Evolutionary conservation across 2,888 invertebrate species (phyloP).

Genomic region (Zelleria hepariella): DNA sequence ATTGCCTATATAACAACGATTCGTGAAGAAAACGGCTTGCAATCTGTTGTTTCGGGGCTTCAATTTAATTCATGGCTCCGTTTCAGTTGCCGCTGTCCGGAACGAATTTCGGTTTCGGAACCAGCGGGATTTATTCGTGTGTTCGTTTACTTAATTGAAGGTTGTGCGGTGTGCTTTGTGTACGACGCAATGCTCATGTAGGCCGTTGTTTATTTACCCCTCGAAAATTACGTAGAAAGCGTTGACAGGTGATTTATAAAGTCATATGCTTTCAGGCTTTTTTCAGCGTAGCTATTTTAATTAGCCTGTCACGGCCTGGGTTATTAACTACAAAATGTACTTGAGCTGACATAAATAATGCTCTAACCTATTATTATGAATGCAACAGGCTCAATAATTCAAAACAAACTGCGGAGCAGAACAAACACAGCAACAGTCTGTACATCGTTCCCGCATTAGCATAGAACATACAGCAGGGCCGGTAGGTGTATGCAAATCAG

Average conservation of each 20-base stretch:
- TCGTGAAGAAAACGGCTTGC: not conserved
- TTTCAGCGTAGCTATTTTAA: not conserved
- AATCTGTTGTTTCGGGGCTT: conserved; percentile 1
- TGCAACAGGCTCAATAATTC: not conserved
- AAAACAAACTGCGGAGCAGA: not conserved
- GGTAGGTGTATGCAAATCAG: not conserved
- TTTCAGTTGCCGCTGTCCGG: conserved; percentile 1
- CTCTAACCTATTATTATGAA: not conserved
- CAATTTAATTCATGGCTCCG: conserved; percentile 3
- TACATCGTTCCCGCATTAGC: not conserved
- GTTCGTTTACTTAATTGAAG: conserved; percentile 3
- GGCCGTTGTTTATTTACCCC: not conserved
- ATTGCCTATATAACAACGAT: conserved; percentile 50
- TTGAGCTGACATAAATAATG: not conserved
- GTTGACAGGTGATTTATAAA: not conserved
- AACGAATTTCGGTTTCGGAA: not conserved
- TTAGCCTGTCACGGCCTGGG: not conserved
- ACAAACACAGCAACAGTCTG: not conserved
- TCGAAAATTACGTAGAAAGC: no score
- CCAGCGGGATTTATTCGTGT: not conserved
- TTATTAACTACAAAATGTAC: not conserved
- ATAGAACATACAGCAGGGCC: not conserved
- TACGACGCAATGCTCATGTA: not conserved
- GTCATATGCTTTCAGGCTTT: not conserved
- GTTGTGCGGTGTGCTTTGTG: not conserved